Conservation (phyloP, 2,797 vertebrate species). For the Cyclura pinguis region DNA sequence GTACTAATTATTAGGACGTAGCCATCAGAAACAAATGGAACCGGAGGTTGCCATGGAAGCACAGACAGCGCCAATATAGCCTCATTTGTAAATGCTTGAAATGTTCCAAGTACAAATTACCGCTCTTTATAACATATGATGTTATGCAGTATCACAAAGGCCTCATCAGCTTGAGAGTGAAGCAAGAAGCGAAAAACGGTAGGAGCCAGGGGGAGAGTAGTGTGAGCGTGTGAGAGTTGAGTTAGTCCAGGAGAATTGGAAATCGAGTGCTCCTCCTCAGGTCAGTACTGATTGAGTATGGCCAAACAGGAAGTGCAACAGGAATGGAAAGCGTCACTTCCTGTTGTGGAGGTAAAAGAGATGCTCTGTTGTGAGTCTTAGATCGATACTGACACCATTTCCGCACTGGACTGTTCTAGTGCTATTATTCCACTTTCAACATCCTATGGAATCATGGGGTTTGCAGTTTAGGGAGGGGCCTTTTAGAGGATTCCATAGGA, state of each 20-base stretch:
- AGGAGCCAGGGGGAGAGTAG: not conserved
- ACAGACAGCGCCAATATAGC: constrained; percentile 62
- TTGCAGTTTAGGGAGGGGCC: no score
- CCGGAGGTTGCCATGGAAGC: constrained; percentile 80
- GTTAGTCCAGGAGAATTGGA: not conserved
- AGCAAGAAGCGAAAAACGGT: not conserved
- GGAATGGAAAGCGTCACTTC: not conserved
- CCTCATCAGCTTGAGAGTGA: not conserved
- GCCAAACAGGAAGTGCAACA: not conserved
- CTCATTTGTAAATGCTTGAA: constrained; percentile 59
- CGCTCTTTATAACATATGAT: not conserved
- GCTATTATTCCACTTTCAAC: not conserved
- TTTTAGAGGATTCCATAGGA: no score
- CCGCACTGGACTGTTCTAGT: no score
- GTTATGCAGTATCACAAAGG: not conserved
- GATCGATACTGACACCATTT: no score
- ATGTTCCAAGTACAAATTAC: constrained; percentile 52
- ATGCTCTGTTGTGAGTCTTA: not conserved
- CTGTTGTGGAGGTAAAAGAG: not conserved
- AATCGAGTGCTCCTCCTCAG: not conserved
- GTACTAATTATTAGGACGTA: constrained; percentile 69
- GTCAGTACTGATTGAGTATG: not conserved
- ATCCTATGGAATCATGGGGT: no score
- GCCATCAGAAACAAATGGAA: constrained; percentile 65
- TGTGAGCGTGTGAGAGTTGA: no score